These are phyloP conservation scores for Halesus radiatus DNA, from an alignment of 1,140 invertebrate species.

Conservation along the genomic window DNA sequence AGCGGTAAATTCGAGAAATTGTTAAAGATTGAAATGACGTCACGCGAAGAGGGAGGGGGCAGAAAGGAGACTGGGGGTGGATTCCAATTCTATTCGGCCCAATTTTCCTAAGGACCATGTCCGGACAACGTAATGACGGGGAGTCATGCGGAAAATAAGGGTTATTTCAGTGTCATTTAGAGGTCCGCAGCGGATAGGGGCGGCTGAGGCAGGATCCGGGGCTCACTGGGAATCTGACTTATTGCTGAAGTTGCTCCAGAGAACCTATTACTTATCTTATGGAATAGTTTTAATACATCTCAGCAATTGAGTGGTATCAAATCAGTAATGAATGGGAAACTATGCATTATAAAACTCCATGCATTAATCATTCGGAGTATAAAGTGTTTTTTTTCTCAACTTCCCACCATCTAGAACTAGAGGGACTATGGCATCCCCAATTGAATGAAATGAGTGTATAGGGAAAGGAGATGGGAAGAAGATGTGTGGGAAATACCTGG, in stretches of 20 bases:
- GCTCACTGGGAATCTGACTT: conserved; percentile 16
- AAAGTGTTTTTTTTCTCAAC: no score
- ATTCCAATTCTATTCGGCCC: conserved; percentile 37
- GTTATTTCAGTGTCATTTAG: conserved; percentile 53
- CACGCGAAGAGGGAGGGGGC: neutral
- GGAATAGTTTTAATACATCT: no score
- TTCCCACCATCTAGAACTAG: no score
- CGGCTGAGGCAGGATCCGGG: neutral
- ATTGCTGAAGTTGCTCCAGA: neutral
- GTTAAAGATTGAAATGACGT: conserved; percentile 19
- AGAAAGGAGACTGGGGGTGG: neutral
- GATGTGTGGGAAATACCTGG: no score
- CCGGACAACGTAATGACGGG: conserved; percentile 49
- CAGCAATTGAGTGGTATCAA: no score
- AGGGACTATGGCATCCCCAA: no score
- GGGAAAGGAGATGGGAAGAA: no score
- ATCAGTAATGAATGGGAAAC: no score
- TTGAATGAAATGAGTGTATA: no score
- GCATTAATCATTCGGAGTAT: no score
- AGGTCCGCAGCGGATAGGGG: conserved; percentile 1
- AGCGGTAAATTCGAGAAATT: conserved; percentile 11
- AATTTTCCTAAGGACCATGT: conserved; percentile 40
- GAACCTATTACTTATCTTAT: no score
- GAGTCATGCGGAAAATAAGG: conserved; percentile 55
- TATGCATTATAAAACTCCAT: no score